phyloP scores from a whole-genome alignment of 2,113 vertebrate species.

The Pangasianodon hypophthalmus region DNA sequence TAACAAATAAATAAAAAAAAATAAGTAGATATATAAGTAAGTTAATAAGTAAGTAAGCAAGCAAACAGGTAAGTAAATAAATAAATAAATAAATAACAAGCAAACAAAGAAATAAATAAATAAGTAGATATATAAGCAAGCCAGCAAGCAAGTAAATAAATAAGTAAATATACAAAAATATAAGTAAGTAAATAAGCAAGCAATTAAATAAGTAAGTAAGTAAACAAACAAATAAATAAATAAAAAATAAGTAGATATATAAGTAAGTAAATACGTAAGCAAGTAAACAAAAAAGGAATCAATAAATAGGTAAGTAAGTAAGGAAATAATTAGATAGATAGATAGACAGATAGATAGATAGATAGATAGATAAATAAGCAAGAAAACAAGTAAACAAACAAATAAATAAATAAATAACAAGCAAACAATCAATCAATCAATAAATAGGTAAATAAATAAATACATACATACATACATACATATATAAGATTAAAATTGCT shows the following conservation, averaged over 20 bases:
- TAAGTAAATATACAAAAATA: too few relatives aligned
- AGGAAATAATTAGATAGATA: neutral
- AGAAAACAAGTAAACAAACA: neutral
- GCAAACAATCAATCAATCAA: neutral
- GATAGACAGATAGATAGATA: neutral
- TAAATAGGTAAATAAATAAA: neutral
- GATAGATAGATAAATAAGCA: neutral
- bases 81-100: too few relatives aligned
- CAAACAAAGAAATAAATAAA: too few relatives aligned
- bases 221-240: neutral
- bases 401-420: neutral
- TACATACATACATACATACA: too few relatives aligned
- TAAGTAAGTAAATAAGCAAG: too few relatives aligned
- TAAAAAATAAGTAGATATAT: too few relatives aligned
- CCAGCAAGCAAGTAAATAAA: neutral
- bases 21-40: too few relatives aligned
- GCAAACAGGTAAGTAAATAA: too few relatives aligned
- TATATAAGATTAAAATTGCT: neutral
- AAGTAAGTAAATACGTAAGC: neutral
- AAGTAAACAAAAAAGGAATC: neutral
- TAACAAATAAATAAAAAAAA: too few relatives aligned
- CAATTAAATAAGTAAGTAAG: too few relatives aligned
- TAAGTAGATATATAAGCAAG: neutral
- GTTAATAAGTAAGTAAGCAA: too few relatives aligned
- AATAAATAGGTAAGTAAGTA: too few relatives aligned